Base-by-base conservation (phyloP, 2,797 vertebrate species). In the Balearica regulorum region DNA sequence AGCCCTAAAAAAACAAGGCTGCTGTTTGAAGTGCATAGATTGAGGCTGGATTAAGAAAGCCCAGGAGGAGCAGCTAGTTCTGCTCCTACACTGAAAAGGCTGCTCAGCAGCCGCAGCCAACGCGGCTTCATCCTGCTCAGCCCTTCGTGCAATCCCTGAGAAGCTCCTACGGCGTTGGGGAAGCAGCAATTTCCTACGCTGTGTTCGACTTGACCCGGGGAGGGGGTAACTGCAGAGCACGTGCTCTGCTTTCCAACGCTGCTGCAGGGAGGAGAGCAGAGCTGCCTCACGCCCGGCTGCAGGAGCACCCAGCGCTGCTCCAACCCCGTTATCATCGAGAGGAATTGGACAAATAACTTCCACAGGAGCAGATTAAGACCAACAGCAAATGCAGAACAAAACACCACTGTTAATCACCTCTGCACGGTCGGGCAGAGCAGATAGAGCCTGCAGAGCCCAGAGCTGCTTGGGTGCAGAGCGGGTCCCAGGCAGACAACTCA, bases 21-120 rank as follows among this genome's bases (percentile, higher is more conserved):
- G 49, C 80, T 62, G 65, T 79, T 92, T 92, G 90, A 95, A 95
- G 69, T 57, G n/a, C 58, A 6, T 3, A 80, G 93, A 91, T 68
- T 70, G 82, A 91, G 82, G 82, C 57, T 88, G 79, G 90, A 95
- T 93, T 90, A 95, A 89, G 86, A 41, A 94, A 95, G 60, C 49
- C 87, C 69, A 13, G 76, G 83, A 95, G 85, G 58, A 88, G 66
- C 1, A 18, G 25, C 65, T 28, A 79, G 65, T 76, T 93, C 58
- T 44, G 71, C 69, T 91, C 71, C 79, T 60, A 25, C 19, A 16
- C 76, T 25, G 16, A n/a, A 86, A 55, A 81, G 22, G 53, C 78
- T 35, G 65, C 58, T 83, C 49, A 1, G 57, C 29, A 73, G 71
- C 78, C 60, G 65, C 89, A 41, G 57, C 79, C 48, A 28, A 9